phyloP scores from a whole-genome alignment of 2,113 vertebrate species.

The Pelecanus crispus region DNA sequence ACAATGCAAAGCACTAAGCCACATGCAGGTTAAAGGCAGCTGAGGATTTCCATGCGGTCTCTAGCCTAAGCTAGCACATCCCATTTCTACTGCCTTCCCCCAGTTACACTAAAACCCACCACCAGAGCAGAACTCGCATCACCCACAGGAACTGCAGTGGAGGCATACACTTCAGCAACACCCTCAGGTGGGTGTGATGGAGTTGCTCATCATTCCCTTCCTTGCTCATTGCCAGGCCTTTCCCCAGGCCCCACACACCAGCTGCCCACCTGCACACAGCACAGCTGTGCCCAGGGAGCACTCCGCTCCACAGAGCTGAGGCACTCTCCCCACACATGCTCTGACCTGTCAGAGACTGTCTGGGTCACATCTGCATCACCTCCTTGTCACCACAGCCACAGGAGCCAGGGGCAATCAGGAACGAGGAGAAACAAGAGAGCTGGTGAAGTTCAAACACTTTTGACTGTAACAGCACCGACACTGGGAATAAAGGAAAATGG shows the following conservation, averaged over 20 bases:
- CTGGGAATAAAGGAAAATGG: neutral
- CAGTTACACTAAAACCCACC: neutral
- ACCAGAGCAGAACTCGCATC: neutral
- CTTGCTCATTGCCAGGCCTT: neutral
- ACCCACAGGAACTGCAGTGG: neutral
- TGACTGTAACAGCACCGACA: neutral
- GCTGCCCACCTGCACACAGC: neutral
- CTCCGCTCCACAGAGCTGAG: neutral
- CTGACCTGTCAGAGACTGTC: neutral
- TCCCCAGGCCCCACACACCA: neutral
- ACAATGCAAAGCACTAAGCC: neutral
- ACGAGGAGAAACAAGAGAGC: neutral
- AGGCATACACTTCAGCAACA: neutral
- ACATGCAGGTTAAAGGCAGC: neutral
- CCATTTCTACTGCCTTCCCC: neutral
- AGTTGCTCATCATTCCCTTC: neutral
- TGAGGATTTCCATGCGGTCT: neutral
- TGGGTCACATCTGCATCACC: accelerated
- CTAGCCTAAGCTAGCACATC: neutral
- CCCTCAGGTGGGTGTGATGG: neutral
- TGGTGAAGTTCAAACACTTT: neutral
- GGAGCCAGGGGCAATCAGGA: neutral
- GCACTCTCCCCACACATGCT: neutral
- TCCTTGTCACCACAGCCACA: neutral
- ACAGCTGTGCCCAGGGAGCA: neutral